phyloP scores from a whole-genome alignment of 1,140 invertebrate genomes.

The Brachionus sp. region DNA sequence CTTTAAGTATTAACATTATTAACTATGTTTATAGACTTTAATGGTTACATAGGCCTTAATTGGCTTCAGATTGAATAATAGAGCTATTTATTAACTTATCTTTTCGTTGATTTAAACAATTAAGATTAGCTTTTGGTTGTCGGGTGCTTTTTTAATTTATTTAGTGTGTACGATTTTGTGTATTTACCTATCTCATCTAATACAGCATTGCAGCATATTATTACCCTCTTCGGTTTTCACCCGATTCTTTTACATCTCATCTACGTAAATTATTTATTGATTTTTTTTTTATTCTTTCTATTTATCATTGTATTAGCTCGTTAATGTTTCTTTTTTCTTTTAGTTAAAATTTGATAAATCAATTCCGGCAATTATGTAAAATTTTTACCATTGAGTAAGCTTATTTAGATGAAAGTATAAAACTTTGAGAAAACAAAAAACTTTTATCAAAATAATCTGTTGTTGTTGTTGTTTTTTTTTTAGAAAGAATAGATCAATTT shows the following conservation, averaged over 20 bases:
- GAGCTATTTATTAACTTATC: background rate
- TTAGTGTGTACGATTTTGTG: background rate
- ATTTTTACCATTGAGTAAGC: background rate
- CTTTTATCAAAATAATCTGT: no score
- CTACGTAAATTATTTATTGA: background rate
- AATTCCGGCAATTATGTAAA: background rate
- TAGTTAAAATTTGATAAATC: background rate
- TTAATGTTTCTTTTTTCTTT: background rate
- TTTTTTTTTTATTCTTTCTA: background rate
- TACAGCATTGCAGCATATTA: background rate
- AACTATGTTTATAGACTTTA: background rate
- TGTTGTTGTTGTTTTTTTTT: no score
- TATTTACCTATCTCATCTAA: background rate
- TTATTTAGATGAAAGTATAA: no score
- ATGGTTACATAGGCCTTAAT: background rate
- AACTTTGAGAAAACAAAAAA: no score
- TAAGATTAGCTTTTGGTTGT: background rate
- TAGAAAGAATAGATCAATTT: no score
- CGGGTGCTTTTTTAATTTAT: no score
- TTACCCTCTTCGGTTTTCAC: background rate
- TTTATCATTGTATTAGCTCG: background rate
- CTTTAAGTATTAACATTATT: conserved; percentile 6
- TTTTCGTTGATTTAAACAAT: background rate
- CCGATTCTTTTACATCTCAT: background rate
- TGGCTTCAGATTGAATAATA: background rate